phyloP scores from a whole-genome alignment of 2,113 vertebrate species.

The Bettongia penicillata region DNA sequence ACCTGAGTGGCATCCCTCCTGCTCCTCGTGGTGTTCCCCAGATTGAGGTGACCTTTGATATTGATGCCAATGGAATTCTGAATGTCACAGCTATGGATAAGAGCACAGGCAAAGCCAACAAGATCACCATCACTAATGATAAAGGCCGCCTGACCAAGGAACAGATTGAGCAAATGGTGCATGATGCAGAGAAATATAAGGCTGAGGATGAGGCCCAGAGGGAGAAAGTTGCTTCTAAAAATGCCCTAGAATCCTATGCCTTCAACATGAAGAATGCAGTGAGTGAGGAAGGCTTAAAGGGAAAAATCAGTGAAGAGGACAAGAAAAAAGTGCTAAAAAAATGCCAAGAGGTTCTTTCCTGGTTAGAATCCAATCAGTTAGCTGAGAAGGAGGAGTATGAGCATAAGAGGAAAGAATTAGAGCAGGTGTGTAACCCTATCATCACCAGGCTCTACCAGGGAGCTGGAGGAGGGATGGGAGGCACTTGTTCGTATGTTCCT shows the following conservation, averaged over 20 bases:
- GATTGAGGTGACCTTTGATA: conserved; percentile 96
- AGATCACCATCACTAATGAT: conserved; percentile 96
- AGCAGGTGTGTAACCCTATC: conserved; percentile 92
- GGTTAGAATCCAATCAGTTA: conserved; percentile 93
- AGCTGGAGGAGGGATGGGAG: conserved; percentile 78
- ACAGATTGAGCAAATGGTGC: conserved; percentile 94
- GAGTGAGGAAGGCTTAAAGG: conserved; percentile 89
- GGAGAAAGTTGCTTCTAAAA: conserved; percentile 92
- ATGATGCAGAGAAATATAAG: conserved; percentile 91
- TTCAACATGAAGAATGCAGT: conserved; percentile 95
- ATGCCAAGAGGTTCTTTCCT: conserved; percentile 89
- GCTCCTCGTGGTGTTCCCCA: conserved; percentile 93
- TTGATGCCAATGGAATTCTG: conserved; percentile 94
- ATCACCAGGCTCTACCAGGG: conserved; percentile 91
- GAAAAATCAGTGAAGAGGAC: conserved; percentile 91
- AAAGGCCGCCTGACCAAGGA: conserved; percentile 94
- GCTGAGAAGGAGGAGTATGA: conserved; percentile 95
- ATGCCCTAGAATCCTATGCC: conserved; percentile 91
- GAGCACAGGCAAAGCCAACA: conserved; percentile 95
- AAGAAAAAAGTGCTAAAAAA: conserved; percentile 92
- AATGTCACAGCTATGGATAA: conserved; percentile 94
- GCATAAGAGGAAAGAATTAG: conserved; percentile 93
- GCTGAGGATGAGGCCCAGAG: conserved; percentile 89
- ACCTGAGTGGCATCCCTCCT: conserved; percentile 92
- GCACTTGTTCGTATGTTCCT: conserved; percentile 79